Base-by-base conservation (phyloP, 1,140 invertebrate genomes). In the Asbolus verrucosus region DNA sequence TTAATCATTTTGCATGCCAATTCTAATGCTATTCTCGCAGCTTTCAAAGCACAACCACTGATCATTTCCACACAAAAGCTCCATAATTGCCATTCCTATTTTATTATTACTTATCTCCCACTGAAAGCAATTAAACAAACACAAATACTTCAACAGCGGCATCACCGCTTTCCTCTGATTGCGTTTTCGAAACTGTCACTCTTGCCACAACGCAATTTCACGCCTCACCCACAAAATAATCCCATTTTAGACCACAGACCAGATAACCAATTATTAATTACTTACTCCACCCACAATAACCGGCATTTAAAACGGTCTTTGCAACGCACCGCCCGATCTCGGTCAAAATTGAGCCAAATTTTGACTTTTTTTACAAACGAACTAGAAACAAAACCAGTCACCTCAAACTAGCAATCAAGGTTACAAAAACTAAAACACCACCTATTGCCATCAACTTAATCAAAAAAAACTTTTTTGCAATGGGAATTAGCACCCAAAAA, bases 121-220 rank as follows among this genome's bases (percentile, higher is more conserved):
- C 39, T 63, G 18, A 13, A 63, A 21, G 5, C 39, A 63, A 63
- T 63, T 63, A 63, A 63, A 63, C 61, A 63, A 63, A 63, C 61
- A 63, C 33, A 41, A 61, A 43, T 16, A 14, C 41, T 6, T 11
- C 46, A 21, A 54, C 21, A 36, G 41, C 41, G 41, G 14, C 41
- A 19, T 21, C 14, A 16, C 9, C n/a, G 18, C 14, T 21, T 46
- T 46, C 0, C 21, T 54, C 21, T 11, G 19, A 24, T 54, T 54
- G 46, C 21, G 27, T 54, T 54, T 54, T 54, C 46, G 46, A 54
- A 54, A 54, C 46, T 54, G 46, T 54, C 46, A 31, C 46, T 54
- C 21, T 27, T 54, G 46, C 21, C 46, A 31, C 14, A 54, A 54
- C 21, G 46, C 46, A 27, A 54, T 54, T 54, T 54, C 46, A 54